These are phyloP conservation scores for Tridacna gigas DNA, from an alignment of 2,888 invertebrate genomes.

Conservation along the genomic window DNA sequence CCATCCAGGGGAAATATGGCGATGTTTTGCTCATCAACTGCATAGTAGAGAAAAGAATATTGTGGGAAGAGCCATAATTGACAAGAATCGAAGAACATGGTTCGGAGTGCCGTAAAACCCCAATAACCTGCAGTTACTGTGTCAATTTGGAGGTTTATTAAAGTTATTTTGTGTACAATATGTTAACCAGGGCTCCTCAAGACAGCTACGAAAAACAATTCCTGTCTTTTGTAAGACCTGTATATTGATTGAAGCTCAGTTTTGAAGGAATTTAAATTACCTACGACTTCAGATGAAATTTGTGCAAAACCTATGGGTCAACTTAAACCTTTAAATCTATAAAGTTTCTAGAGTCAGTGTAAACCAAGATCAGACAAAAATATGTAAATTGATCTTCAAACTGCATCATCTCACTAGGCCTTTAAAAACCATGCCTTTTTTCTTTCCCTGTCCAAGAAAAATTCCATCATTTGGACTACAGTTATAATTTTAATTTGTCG, in stretches of 20 bases:
- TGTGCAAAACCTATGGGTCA: too few relatives aligned
- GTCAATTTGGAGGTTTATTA: constrained; percentile 63
- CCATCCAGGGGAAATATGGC: constrained; percentile 25
- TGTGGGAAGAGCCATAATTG: constrained; percentile 49
- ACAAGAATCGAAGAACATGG: constrained; percentile 57
- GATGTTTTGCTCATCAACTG: constrained; percentile 36
- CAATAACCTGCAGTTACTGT: constrained; percentile 64
- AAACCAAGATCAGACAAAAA: too few relatives aligned
- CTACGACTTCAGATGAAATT: neutral
- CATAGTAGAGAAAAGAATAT: constrained; percentile 15
- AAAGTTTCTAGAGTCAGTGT: too few relatives aligned
- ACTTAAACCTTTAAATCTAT: too few relatives aligned
- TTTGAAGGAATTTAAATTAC: constrained; percentile 27
- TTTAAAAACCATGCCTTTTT: too few relatives aligned
- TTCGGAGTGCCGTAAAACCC: constrained; percentile 55
- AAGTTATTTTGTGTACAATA: constrained; percentile 64
- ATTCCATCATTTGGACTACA: too few relatives aligned
- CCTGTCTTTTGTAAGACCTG: constrained; percentile 37
- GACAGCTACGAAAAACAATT: constrained; percentile 37
- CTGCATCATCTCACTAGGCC: too few relatives aligned
- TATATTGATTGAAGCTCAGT: constrained; percentile 48
- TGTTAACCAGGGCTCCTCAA: constrained; percentile 37
- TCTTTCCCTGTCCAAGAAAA: too few relatives aligned
- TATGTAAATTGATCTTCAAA: too few relatives aligned
- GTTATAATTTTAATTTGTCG: too few relatives aligned